Percentiles rank a stretch among this genome's conserved stretches.
These are phyloP conservation scores for Cotesia chilonis DNA, from an alignment of 1,140 invertebrate species.

Conservation along the genomic window DNA sequence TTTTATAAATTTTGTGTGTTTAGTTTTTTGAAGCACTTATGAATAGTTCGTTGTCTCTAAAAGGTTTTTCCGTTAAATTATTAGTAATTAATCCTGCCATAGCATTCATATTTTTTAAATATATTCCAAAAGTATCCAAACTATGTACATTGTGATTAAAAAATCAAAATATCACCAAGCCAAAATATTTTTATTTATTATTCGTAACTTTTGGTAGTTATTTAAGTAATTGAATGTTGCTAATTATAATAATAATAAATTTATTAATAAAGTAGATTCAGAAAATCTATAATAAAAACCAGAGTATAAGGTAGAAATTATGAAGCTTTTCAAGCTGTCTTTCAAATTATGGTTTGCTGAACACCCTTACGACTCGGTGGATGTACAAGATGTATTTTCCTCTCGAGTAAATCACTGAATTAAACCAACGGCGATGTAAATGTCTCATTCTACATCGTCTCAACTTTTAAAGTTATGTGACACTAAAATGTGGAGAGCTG, in stretches of 20 bases:
- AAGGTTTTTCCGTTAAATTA: no score
- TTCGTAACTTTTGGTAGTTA: no score
- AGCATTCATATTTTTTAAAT: no score
- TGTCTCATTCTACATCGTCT: conserved; percentile 46
- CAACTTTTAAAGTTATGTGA: conserved; percentile 16
- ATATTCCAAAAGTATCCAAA: no score
- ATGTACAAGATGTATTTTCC: conserved; percentile 49
- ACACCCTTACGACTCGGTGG: conserved; percentile 26
- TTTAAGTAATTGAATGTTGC: no score
- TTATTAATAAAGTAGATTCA: conserved; percentile 2
- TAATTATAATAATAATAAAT: conserved; percentile 1
- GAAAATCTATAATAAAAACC: neutral
- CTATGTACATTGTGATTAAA: no score
- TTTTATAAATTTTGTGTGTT: no score
- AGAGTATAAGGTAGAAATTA: conserved; percentile 9
- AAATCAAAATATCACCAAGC: no score
- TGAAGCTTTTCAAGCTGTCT: conserved; percentile 13
- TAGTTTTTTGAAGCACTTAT: no score
- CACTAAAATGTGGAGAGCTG: conserved; percentile 21
- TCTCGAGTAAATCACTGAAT: conserved; percentile 53
- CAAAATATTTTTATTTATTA: no score
- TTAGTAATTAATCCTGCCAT: no score
- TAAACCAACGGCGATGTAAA: conserved; percentile 41
- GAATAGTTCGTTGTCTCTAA: no score
- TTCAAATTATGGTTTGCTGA: conserved; percentile 33